Conservation (phyloP, 2,888 invertebrate species). For the Lutraria lutraria region DNA sequence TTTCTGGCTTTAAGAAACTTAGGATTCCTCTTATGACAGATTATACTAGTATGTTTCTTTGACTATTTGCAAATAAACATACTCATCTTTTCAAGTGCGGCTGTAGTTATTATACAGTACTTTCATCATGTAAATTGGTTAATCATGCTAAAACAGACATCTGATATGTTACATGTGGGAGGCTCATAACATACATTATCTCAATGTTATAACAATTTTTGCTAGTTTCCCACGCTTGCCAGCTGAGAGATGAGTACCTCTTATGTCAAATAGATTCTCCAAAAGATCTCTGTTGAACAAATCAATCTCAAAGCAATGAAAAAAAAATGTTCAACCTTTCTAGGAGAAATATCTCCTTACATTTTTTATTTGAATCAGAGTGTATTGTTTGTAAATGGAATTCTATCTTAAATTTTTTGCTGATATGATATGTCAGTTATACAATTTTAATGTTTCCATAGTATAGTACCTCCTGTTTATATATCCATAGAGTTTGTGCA, state of each 20-base stretch:
- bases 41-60: no score
- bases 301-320: background rate
- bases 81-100: no score
- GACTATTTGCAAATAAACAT: no score
- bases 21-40: no score
- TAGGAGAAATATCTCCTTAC: background rate
- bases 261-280: constrained; percentile 36
- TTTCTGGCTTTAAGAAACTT: no score
- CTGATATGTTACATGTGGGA: constrained; percentile 10
- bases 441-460: background rate
- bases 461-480: no score
- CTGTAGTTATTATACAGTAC: background rate
- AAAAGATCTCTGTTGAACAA: constrained; percentile 13
- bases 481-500: no score
- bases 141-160: background rate
- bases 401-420: background rate
- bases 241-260: constrained; percentile 38
- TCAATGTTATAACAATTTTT: constrained; percentile 25
- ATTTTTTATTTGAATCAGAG: background rate
- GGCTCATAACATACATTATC: constrained; percentile 26
- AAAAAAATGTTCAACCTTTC: background rate
- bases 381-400: constrained; percentile 9
- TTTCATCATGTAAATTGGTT: background rate
- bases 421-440: background rate
- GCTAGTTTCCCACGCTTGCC: constrained; percentile 44